A percentile compares a stretch with the other conserved stretches of the same genome.
phyloP scores from a whole-genome alignment of 2,797 vertebrate species.

The Urosaurus nigricauda region DNA sequence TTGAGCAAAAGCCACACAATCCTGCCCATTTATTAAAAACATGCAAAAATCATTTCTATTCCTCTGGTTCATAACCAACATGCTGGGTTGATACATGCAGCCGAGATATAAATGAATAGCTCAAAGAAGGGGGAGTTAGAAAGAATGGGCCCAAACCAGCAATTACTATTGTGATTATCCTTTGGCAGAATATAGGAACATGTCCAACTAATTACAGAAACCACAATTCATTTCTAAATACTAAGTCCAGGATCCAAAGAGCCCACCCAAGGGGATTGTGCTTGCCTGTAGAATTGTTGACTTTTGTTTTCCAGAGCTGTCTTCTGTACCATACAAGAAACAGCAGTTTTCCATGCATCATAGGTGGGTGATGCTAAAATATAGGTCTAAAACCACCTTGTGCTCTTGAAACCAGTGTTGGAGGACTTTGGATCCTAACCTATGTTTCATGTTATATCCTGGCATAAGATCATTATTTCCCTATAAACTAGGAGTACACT shows the following conservation, averaged over 20 bases:
- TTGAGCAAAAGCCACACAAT: slow-evolving; percentile 34
- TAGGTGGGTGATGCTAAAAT: background rate
- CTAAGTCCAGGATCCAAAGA: background rate
- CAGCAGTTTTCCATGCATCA: background rate
- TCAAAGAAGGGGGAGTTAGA: background rate
- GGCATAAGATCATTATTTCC: background rate
- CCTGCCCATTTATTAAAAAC: slow-evolving; percentile 4
- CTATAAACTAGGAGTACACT: background rate
- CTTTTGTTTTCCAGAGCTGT: background rate
- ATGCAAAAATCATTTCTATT: slow-evolving; percentile 15
- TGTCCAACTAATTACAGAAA: slow-evolving; percentile 10
- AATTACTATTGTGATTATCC: slow-evolving; percentile 15
- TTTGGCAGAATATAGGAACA: slow-evolving; percentile 17
- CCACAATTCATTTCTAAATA: background rate
- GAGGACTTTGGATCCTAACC: background rate
- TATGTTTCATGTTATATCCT: background rate
- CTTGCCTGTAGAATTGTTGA: background rate
- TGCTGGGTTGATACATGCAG: background rate
- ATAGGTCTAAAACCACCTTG: background rate
- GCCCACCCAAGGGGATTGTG: background rate
- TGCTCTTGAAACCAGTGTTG: background rate
- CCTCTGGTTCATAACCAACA: background rate
- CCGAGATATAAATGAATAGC: background rate
- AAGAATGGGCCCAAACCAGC: slow-evolving; percentile 18
- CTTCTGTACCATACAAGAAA: background rate